These are phyloP conservation scores for Geophilus truncorum DNA, from an alignment of 2,888 invertebrate genomes.

Conservation along the genomic window DNA sequence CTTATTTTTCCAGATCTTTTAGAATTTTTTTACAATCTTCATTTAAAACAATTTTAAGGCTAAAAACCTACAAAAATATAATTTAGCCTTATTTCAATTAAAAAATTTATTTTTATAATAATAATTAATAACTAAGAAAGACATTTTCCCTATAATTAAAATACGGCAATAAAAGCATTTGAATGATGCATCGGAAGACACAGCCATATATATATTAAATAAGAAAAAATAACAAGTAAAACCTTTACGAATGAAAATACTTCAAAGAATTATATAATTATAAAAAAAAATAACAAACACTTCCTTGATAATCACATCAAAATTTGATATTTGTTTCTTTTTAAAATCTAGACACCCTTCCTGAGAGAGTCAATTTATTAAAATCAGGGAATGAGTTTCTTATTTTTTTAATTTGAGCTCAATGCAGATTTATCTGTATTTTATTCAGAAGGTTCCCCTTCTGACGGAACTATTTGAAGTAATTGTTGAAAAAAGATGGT, in stretches of 20 bases:
- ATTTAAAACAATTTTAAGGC: too few species aligned
- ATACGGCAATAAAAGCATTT: neutral
- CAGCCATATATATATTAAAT: neutral
- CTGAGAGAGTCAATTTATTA: neutral
- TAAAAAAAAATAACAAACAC: neutral
- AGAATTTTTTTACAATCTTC: too few species aligned
- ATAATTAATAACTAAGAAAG: too few species aligned
- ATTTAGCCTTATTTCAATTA: too few species aligned
- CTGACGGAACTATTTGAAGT: constrained; percentile 78
- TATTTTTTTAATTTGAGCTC: neutral
- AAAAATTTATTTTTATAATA: too few species aligned
- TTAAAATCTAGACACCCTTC: neutral
- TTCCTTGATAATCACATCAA: neutral
- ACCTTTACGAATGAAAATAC: neutral
- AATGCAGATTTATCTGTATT: neutral
- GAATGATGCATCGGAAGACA: neutral
- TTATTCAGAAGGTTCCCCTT: constrained; percentile 47
- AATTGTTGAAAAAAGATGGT: constrained; percentile 85
- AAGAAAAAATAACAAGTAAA: neutral
- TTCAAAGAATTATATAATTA: neutral
- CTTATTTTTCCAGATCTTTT: too few species aligned
- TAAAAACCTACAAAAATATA: too few species aligned
- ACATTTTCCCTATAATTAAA: too few species aligned
- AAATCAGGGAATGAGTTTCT: neutral
- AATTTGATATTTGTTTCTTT: neutral